Conservation (phyloP, 2,888 invertebrate genomes). For the Lymantria dispar region DNA sequence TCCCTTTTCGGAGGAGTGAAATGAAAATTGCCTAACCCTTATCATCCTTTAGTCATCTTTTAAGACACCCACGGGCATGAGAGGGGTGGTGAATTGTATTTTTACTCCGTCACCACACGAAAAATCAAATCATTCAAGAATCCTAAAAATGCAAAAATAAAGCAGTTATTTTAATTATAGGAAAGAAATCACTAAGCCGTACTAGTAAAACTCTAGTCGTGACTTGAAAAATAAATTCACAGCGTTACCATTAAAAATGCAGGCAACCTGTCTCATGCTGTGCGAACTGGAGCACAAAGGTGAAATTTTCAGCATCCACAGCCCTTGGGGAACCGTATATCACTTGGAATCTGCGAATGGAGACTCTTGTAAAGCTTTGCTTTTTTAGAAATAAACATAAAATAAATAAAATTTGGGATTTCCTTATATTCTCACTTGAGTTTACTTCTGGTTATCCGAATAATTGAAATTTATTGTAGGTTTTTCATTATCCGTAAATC, state of each 20-base stretch:
- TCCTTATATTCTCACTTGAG: not conserved
- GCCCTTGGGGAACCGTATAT: not conserved
- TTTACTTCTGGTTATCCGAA: not conserved
- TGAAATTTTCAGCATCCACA: not conserved
- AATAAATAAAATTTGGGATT: not conserved
- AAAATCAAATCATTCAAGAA: no score
- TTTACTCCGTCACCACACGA: no score
- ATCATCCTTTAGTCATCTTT: no score
- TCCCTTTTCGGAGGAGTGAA: no score
- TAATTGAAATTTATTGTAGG: not conserved
- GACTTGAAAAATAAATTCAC: not conserved
- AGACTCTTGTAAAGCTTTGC: not conserved
- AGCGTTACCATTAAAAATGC: not conserved
- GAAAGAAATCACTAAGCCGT: no score
- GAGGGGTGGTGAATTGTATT: no score
- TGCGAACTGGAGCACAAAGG: not conserved
- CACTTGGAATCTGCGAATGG: not conserved
- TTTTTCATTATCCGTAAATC: no score
- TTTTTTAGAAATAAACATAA: not conserved
- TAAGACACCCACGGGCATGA: no score
- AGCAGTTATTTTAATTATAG: no score
- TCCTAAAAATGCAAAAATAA: no score
- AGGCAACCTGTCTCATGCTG: not conserved
- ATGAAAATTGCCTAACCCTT: no score
- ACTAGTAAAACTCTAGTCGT: not conserved